Evolutionary conservation across 2,888 invertebrate genomes (phyloP).

Genomic region (Alloplasta piceator): DNA sequence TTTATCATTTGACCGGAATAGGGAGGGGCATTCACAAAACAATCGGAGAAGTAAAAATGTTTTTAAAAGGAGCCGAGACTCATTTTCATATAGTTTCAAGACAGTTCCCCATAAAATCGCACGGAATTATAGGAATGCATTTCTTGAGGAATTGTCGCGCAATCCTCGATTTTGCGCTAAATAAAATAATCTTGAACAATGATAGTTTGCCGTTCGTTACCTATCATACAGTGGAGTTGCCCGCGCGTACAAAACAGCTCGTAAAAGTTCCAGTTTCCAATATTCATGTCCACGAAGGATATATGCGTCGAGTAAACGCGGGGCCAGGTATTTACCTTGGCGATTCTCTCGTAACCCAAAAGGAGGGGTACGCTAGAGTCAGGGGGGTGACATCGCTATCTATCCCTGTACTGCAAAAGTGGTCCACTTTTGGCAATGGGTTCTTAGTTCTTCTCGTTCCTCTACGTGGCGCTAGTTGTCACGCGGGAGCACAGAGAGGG

Average conservation of each 20-base stretch:
- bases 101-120: constrained; percentile 26
- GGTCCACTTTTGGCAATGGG: no score
- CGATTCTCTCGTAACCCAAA: constrained; percentile 2
- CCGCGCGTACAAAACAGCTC: constrained; percentile 4
- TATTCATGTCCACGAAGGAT: not conserved
- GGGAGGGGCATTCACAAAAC: not conserved
- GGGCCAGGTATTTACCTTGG: constrained; percentile 12
- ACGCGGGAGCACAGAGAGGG: no score
- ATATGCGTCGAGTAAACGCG: constrained; percentile 15
- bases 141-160: constrained; percentile 34
- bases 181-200: constrained; percentile 5
- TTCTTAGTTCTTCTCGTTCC: no score
- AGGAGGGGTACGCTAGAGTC: constrained; percentile 2
- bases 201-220: not conserved
- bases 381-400: no score
- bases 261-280: not conserved
- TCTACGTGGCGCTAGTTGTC: no score
- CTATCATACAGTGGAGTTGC: not conserved
- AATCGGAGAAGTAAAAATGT: constrained; percentile 16
- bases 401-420: no score
- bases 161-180: constrained; percentile 1
- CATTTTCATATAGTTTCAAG: constrained; percentile 29
- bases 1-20: constrained; percentile 10
- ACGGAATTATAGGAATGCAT: constrained; percentile 36
- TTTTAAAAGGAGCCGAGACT: constrained; percentile 7